phyloP scores from a whole-genome alignment of 2,113 vertebrate genomes.

The Neofelis nebulosa region DNA sequence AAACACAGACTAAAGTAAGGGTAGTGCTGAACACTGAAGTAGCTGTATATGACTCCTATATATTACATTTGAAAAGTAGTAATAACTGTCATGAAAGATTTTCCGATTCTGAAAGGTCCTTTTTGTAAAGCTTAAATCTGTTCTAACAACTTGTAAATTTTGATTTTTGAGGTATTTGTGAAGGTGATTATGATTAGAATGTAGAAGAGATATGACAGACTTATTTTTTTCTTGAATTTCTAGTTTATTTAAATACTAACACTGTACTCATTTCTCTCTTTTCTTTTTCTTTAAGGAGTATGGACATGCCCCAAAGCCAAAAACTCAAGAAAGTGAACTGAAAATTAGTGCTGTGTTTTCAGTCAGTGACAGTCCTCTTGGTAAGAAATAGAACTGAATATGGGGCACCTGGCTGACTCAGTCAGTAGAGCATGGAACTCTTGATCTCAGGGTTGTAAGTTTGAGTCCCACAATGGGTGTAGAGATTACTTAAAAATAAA shows the following conservation, averaged over 20 bases:
- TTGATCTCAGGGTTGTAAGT: too few species aligned
- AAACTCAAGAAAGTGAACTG: constrained; percentile 91
- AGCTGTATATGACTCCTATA: neutral
- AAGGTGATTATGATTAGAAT: constrained; percentile 2
- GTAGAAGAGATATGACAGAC: constrained; percentile 1
- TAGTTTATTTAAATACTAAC: constrained; percentile 61
- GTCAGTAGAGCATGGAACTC: too few species aligned
- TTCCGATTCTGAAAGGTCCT: constrained; percentile 37
- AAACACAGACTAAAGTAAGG: neutral
- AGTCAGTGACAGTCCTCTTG: constrained; percentile 87
- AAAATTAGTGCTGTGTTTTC: constrained; percentile 97
- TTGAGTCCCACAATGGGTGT: too few species aligned
- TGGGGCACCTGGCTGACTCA: too few species aligned
- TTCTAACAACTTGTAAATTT: constrained; percentile 8
- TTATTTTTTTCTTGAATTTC: constrained; percentile 45
- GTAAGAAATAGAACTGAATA: constrained; percentile 85
- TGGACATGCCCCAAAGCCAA: constrained; percentile 84
- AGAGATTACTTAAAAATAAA: too few species aligned
- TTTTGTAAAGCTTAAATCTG: constrained; percentile 47
- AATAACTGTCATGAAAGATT: neutral
- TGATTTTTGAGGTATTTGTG: constrained; percentile 35
- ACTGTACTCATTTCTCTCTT: neutral
- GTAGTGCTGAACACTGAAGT: neutral
- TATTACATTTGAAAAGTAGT: constrained; percentile 44
- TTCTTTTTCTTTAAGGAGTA: constrained; percentile 86